Evolutionary conservation across 2,797 vertebrate genomes (phyloP).

Genomic region (Propithecus perrieri): DNA sequence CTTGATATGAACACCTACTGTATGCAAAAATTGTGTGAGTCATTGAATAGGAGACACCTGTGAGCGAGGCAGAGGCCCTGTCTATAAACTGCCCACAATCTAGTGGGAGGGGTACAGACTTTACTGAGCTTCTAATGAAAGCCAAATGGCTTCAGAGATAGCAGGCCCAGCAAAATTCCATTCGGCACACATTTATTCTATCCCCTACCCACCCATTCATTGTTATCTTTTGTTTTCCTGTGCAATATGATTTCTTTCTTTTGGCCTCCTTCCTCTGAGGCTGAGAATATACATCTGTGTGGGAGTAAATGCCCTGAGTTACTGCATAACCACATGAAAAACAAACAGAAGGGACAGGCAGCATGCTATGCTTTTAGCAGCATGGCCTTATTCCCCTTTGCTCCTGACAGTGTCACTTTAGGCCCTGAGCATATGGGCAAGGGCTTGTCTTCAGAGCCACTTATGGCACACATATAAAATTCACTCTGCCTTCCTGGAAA

Average conservation of each 20-base stretch:
- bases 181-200: background rate
- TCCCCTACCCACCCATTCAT: background rate
- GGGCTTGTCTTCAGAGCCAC: constrained; percentile 43
- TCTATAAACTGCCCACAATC: background rate
- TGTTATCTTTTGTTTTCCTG: constrained; percentile 26
- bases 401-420: background rate
- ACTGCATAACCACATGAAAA: background rate
- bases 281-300: constrained; percentile 40
- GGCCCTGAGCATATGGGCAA: constrained; percentile 54
- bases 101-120: background rate
- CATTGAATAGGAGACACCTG: background rate
- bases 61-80: background rate
- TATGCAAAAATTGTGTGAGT: background rate
- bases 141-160: background rate
- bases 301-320: constrained; percentile 48
- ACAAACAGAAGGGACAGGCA: constrained; percentile 44
- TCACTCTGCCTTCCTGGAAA: constrained; percentile 32
- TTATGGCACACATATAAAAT: constrained; percentile 51
- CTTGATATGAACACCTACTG: background rate
- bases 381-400: background rate
- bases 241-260: constrained; percentile 18
- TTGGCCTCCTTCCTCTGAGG: constrained; percentile 28
- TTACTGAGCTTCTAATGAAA: constrained; percentile 10
- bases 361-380: background rate
- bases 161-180: background rate